These are phyloP conservation scores for Sorex araneus DNA, from an alignment of 2,113 vertebrate genomes.

Conservation along the genomic window DNA sequence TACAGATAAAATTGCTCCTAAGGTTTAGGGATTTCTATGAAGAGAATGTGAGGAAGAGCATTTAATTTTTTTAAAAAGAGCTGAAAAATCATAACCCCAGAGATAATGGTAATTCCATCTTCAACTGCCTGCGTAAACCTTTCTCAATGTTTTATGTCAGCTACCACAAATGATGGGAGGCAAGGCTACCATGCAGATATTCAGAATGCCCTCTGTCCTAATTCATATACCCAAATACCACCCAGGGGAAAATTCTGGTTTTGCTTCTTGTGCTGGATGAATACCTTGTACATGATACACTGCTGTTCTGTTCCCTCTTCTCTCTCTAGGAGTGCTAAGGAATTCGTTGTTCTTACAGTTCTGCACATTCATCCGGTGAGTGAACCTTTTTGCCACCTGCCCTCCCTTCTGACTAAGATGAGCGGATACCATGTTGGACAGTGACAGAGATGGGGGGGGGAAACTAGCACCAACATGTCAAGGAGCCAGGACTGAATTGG, in stretches of 20 bases:
- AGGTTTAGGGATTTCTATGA: slow-evolving; percentile 64
- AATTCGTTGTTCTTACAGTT: slow-evolving; percentile 96
- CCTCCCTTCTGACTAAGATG: slow-evolving; percentile 40
- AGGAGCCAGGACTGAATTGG: not conserved
- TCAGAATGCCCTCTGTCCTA: slow-evolving; percentile 63
- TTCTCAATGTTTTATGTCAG: not conserved
- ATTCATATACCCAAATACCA: slow-evolving; percentile 71
- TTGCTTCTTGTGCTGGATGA: slow-evolving; percentile 73
- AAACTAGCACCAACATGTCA: not conserved
- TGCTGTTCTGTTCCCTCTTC: slow-evolving; percentile 85
- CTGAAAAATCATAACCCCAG: slow-evolving; percentile 68
- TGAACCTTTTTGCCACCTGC: slow-evolving; percentile 64
- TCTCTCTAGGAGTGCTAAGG: slow-evolving; percentile 94
- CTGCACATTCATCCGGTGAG: slow-evolving; percentile 97
- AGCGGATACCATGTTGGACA: slow-evolving; percentile 35
- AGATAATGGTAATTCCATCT: slow-evolving; percentile 49
- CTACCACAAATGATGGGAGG: slow-evolving; percentile 46
- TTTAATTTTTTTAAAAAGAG: slow-evolving; percentile 38
- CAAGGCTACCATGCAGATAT: not conserved
- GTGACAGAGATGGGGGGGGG: not conserved
- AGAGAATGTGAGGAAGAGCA: slow-evolving; percentile 53
- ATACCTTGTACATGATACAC: slow-evolving; percentile 72
- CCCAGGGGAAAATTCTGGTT: slow-evolving; percentile 70
- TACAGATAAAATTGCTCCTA: slow-evolving; percentile 58
- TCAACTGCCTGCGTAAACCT: slow-evolving; percentile 17